Evolutionary conservation across 2,797 vertebrate genomes (phyloP).

Genomic region (Epinephelus coioides): DNA sequence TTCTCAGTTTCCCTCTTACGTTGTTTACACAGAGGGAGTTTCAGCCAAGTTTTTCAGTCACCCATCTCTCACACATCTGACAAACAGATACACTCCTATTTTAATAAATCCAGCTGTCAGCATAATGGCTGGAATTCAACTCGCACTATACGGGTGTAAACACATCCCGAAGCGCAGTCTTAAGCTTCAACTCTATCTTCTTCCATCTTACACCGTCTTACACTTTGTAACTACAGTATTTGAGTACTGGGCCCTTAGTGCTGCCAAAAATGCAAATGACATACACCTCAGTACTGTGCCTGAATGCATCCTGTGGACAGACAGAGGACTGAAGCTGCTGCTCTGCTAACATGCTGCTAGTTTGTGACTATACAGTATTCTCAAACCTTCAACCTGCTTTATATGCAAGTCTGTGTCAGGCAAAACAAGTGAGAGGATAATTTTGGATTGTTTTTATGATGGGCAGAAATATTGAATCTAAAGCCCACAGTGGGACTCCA

Average conservation of each 20-base stretch:
- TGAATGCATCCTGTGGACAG: not conserved
- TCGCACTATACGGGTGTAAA: not conserved
- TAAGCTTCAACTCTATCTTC: not conserved
- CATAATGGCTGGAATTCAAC: not conserved
- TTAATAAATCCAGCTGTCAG: not conserved
- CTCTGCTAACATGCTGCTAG: not conserved
- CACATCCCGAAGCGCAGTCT: not conserved
- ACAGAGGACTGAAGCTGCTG: not conserved
- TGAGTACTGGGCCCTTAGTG: too few relatives aligned
- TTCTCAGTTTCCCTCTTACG: too few relatives aligned
- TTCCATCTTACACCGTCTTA: not conserved
- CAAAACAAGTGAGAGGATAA: constrained; percentile 5
- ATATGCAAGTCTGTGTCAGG: not conserved
- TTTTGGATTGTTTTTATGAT: constrained; percentile 12
- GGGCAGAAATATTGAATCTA: constrained; percentile 43
- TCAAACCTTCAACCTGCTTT: not conserved
- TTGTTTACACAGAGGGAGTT: not conserved
- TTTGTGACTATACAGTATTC: not conserved
- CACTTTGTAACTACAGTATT: not conserved
- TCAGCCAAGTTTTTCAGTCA: not conserved
- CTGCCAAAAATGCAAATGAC: not conserved
- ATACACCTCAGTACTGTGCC: not conserved
- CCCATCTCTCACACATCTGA: not conserved
- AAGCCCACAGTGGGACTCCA: constrained; percentile 57
- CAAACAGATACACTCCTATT: not conserved